Base-by-base conservation (phyloP, 2,888 invertebrate genomes). In the Calameuta idolon region DNA sequence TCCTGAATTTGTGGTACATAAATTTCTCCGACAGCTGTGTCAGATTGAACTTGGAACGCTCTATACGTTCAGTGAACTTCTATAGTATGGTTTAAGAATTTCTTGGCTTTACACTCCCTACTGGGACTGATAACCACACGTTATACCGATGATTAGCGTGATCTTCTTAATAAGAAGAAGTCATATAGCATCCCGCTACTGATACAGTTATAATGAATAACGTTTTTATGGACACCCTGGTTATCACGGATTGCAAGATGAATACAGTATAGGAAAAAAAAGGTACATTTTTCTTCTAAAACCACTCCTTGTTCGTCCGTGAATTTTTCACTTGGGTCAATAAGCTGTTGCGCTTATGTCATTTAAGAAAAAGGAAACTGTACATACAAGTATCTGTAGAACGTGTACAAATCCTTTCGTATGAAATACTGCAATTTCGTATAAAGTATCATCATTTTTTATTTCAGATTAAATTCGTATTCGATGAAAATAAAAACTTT, bases 131-230 rank as follows among this genome's bases (percentile, higher is more conserved):
- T 80, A 76, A 79, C 79, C 76, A 73, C 81, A 79, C 80, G 79
- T 80, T 81, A 77, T 80, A 79, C 79, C 71, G 73, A 73, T 86
- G 89, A 90, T 91, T 91, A 91, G 89, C 87, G 82, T 84, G 88
- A 87, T 89, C 85, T 83, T 87, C 85, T 89, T 91, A 91, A 91
- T 90, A 90, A 90, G 90, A 90, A 89, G 85, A 89, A 83, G 81
- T 81, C 83, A 85, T 84, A 81, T 87, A 87, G 86, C 90, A 88
- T 91, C 89, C 91, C 91, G 91, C 91, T 90, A 91, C 83, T 83
- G 88, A 86, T 89, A 90, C 90, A 90, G 90, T 90, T 90, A 90
- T 90, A 86, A 87, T 86, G 85, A 85, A 86, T 87, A 82, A 83
- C 83, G 79, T 82, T 85, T 81, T 83, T 81, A 82, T 77, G 75